A percentile compares a stretch with the other conserved stretches of the same genome.
phyloP scores from a whole-genome alignment of 2,113 vertebrate genomes.

The Corythoichthys haematopterus region DNA sequence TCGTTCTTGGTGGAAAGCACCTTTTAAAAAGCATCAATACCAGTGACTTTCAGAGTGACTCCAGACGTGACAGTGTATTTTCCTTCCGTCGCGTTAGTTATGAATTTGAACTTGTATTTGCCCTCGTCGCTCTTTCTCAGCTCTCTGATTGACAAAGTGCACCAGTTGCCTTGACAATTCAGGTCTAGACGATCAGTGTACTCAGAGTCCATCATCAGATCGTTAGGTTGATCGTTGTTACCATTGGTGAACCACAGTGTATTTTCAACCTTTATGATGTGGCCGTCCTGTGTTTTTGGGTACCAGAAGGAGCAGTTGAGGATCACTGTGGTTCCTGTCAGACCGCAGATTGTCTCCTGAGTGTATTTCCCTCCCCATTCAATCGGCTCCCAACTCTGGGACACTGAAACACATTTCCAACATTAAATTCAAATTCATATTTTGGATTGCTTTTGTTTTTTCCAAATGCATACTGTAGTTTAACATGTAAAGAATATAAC shows the following conservation, averaged over 20 bases:
- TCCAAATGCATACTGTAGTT: not conserved
- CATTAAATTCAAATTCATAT: not conserved
- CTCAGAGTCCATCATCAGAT: not conserved
- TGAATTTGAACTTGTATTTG: not conserved
- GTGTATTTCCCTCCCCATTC: not conserved
- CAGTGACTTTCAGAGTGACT: not conserved
- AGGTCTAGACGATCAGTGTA: not conserved
- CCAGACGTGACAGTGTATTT: not conserved
- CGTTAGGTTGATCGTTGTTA: not conserved
- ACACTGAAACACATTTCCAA: slow-evolving; percentile 1
- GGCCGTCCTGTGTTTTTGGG: not conserved
- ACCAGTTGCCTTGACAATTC: not conserved
- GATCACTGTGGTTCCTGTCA: not conserved
- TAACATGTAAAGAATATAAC: too few relatives aligned
- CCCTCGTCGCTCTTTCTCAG: not conserved
- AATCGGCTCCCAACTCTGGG: not conserved
- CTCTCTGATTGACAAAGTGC: not conserved
- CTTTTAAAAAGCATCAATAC: not conserved
- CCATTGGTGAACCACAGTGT: not conserved
- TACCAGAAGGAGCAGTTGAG: not conserved
- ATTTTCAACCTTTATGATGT: not conserved
- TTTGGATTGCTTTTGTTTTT: not conserved
- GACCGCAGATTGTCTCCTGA: not conserved
- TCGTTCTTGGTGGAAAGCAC: not conserved
- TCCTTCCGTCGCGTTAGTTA: not conserved